Evolutionary conservation across 1,140 invertebrate genomes (phyloP).

Genomic region (Lasaia peninsularis): DNA sequence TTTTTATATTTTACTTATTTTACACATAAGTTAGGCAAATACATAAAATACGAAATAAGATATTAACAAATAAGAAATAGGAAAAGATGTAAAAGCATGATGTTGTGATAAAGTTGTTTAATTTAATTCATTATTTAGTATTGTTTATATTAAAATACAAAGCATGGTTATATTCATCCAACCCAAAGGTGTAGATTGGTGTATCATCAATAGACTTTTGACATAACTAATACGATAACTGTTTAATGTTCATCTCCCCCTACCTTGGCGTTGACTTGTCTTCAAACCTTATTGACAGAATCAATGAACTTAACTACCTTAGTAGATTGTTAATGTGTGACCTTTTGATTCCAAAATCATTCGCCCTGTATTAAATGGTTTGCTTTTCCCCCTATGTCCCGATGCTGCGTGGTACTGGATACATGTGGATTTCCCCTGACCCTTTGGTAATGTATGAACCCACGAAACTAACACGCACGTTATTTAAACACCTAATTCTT

Average conservation of each 20-base stretch:
- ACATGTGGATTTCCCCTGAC: constrained; percentile 43
- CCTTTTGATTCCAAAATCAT: constrained; percentile 20
- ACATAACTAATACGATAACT: constrained; percentile 14
- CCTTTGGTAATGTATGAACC: constrained; percentile 63
- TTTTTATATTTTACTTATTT: no score
- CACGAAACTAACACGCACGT: constrained; percentile 47
- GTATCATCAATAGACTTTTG: background rate
- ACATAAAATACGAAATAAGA: background rate
- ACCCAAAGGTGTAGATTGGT: constrained; percentile 61
- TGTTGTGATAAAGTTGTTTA: background rate
- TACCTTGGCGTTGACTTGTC: constrained; percentile 60
- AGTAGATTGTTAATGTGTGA: constrained; percentile 27
- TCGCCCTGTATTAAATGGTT: constrained; percentile 54
- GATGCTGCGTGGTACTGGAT: constrained; percentile 55
- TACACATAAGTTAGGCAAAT: no score
- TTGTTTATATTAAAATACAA: background rate
- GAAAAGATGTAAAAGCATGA: background rate
- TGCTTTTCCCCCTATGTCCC: constrained; percentile 70
- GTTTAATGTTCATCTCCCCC: constrained; percentile 46
- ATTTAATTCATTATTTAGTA: background rate
- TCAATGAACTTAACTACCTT: constrained; percentile 26
- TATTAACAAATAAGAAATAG: background rate
- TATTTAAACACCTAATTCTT: constrained; percentile 25
- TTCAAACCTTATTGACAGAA: constrained; percentile 25
- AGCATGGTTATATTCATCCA: constrained; percentile 23